Conservation (phyloP, 2,888 invertebrate genomes). For the Leptopilina myrica region DNA sequence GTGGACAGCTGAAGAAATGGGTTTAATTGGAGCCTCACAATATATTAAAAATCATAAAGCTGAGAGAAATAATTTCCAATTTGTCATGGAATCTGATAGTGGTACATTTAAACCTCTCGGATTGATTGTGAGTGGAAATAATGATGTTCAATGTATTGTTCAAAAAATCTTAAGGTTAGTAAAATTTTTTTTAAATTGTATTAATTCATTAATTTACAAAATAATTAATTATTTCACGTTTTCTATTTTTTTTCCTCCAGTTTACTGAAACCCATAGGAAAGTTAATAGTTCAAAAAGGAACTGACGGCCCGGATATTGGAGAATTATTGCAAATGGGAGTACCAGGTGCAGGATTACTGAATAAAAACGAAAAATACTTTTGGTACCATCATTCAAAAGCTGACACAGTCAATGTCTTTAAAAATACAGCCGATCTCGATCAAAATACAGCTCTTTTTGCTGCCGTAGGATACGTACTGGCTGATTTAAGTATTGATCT, state of each 20-base stretch:
- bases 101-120: slow-evolving; percentile 88
- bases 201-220: too few species aligned
- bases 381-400: slow-evolving; percentile 87
- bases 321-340: slow-evolving; percentile 80
- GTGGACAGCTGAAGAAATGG: slow-evolving; percentile 90
- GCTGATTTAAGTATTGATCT: slow-evolving; percentile 86
- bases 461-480: slow-evolving; percentile 86
- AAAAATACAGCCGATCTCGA: slow-evolving; percentile 84
- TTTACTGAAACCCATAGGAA: slow-evolving; percentile 83
- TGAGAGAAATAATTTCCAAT: slow-evolving; percentile 81
- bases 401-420: slow-evolving; percentile 86
- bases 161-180: slow-evolving; percentile 81
- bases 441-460: slow-evolving; percentile 87
- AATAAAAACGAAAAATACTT: slow-evolving; percentile 86
- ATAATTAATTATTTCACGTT: background rate
- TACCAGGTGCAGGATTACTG: slow-evolving; percentile 84
- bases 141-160: slow-evolving; percentile 82
- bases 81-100: slow-evolving; percentile 90
- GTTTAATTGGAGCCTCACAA: slow-evolving; percentile 82
- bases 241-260: slow-evolving; percentile 65
- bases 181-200: background rate
- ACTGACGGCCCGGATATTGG: slow-evolving; percentile 83
- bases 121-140: slow-evolving; percentile 82
- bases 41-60: slow-evolving; percentile 82
- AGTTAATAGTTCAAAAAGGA: slow-evolving; percentile 79